Evolutionary conservation across 2,888 invertebrate genomes (phyloP).

Genomic region (Trissonchulus sp.): DNA sequence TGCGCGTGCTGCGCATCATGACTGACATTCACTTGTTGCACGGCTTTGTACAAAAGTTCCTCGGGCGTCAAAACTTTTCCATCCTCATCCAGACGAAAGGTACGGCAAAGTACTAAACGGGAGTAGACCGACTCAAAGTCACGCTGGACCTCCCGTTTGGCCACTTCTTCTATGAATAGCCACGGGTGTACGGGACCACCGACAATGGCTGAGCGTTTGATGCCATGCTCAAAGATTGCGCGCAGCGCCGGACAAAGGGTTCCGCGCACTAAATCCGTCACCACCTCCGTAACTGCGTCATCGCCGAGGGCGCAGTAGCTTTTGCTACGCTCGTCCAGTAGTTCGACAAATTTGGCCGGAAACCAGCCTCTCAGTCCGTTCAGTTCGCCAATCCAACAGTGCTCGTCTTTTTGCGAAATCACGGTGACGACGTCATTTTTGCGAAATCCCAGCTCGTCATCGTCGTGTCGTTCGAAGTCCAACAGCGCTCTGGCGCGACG

Average conservation of each 20-base stretch:
- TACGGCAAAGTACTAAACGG: constrained; percentile 89
- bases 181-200: constrained; percentile 93
- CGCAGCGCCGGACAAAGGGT: constrained; percentile 80
- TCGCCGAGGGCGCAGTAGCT: constrained; percentile 66
- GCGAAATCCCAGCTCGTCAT: constrained; percentile 93
- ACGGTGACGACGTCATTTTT: constrained; percentile 98
- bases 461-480: constrained; percentile 88
- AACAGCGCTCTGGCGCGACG: constrained; percentile 87
- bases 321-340: constrained; percentile 88
- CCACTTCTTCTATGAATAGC: constrained; percentile 84
- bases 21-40: constrained; percentile 87
- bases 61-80: constrained; percentile 97
- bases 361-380: constrained; percentile 59
- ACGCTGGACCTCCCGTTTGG: constrained; percentile 68
- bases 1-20: constrained; percentile 94
- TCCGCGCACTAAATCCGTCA: constrained; percentile 30
- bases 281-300: constrained; percentile 80
- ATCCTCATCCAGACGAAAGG: constrained; percentile 92
- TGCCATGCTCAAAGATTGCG: constrained; percentile 86
- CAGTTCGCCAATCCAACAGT: constrained; percentile 59
- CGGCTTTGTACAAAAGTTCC: constrained; percentile 70
- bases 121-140: constrained; percentile 98
- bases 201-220: constrained; percentile 79
- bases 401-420: constrained; percentile 56
- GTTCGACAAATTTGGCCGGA: constrained; percentile 59